These are phyloP conservation scores for Apotomis turbidana DNA, from an alignment of 2,888 invertebrate species.

Conservation along the genomic window DNA sequence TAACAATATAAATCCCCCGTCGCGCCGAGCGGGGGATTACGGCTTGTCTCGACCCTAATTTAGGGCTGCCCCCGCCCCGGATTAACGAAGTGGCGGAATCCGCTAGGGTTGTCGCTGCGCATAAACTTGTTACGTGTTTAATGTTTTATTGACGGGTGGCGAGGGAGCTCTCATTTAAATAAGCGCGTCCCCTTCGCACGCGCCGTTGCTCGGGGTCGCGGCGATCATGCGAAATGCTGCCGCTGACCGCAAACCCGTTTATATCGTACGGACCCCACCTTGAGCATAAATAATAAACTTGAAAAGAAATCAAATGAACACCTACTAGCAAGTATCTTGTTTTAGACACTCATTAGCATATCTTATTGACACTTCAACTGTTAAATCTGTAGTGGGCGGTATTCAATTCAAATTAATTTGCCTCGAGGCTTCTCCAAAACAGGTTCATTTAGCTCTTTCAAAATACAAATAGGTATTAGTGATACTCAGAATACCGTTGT, in stretches of 20 bases:
- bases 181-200: constrained; percentile 64
- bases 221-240: constrained; percentile 44
- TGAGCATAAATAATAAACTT: constrained; percentile 9
- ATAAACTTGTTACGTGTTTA: constrained; percentile 84
- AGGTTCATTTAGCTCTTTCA: constrained; percentile 24
- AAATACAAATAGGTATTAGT: constrained; percentile 23
- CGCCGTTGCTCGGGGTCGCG: constrained; percentile 44
- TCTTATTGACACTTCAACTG: constrained; percentile 41
- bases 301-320: constrained; percentile 14
- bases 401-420: constrained; percentile 41
- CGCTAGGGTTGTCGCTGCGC: constrained; percentile 83
- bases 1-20: constrained; percentile 85
- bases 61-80: constrained; percentile 83
- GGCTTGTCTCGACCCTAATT: constrained; percentile 85
- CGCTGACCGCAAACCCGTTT: constrained; percentile 43
- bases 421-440: constrained; percentile 31
- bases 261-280: constrained; percentile 23
- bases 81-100: constrained; percentile 84
- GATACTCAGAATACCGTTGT: constrained; percentile 38
- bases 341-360: constrained; percentile 42
- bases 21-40: constrained; percentile 83
- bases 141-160: constrained; percentile 83
- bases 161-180: constrained; percentile 80
- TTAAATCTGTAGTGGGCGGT: constrained; percentile 32
- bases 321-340: constrained; percentile 28